phyloP scores from a whole-genome alignment of 2,888 invertebrate species.

The Macrosiphum euphorbiae region DNA sequence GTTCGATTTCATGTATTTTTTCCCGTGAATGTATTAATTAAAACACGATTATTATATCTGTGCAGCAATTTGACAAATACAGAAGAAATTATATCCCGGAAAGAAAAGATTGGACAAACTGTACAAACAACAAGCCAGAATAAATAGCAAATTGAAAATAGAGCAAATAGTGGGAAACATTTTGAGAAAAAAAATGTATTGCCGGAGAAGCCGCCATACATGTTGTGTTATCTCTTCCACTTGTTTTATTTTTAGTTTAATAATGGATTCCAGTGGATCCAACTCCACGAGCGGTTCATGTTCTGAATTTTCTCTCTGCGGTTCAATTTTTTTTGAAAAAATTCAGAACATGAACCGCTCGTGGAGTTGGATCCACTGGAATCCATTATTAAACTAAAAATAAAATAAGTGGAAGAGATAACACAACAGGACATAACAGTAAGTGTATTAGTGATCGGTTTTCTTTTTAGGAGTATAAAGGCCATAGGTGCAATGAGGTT shows the following conservation, averaged over 20 bases:
- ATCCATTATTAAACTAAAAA: not conserved
- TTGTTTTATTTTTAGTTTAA: not conserved
- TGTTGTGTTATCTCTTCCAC: not conserved
- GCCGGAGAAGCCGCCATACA: not conserved
- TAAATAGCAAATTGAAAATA: not conserved
- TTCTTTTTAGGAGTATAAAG: not conserved
- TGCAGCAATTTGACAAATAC: not conserved
- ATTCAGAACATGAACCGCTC: not conserved
- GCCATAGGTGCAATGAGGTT: not conserved
- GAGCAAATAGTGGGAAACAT: not conserved
- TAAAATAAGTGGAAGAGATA: not conserved
- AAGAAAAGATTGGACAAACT: not conserved
- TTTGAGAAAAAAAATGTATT: not conserved
- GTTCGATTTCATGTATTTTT: not conserved
- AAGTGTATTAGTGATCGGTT: not conserved
- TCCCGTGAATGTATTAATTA: not conserved
- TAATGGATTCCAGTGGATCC: not conserved
- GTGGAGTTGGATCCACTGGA: not conserved
- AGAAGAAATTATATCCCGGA: not conserved
- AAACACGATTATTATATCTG: not conserved
- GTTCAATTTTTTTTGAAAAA: too few species aligned
- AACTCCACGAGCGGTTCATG: not conserved
- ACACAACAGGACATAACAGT: not conserved
- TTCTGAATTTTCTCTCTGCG: not conserved
- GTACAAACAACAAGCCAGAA: not conserved